Conservation (phyloP, 2,113 vertebrate species). For the Pseudorasbora parva region DNA sequence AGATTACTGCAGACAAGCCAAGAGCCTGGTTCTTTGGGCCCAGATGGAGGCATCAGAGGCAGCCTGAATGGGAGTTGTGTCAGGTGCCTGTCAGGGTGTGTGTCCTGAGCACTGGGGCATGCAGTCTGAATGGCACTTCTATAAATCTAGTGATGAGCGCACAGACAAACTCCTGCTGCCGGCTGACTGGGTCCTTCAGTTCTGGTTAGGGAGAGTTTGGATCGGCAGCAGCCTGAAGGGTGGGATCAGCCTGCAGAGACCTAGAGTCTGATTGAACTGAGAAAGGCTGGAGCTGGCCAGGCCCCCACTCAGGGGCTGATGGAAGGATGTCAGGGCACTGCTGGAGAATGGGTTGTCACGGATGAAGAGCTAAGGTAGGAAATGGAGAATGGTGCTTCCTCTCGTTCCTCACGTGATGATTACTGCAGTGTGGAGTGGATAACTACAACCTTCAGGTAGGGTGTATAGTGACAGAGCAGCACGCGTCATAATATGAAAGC, state of each 20-base stretch:
- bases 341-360: not conserved
- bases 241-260: conserved; percentile 16
- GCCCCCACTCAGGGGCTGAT: conserved; percentile 34
- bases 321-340: conserved; percentile 36
- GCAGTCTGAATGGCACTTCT: conserved; percentile 90
- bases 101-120: conserved; percentile 32
- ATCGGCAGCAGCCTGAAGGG: conserved; percentile 40
- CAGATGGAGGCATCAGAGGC: conserved; percentile 14
- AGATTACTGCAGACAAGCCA: conserved; percentile 42
- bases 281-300: not conserved
- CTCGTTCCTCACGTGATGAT: conserved; percentile 27
- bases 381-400: conserved; percentile 39
- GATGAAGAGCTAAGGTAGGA: conserved; percentile 12
- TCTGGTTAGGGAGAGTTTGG: conserved; percentile 80
- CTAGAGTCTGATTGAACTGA: conserved; percentile 21
- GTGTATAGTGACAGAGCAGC: too few relatives aligned
- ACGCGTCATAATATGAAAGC: too few relatives aligned
- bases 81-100: conserved; percentile 70
- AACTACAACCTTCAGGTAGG: conserved; percentile 26
- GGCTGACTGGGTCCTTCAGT: conserved; percentile 91
- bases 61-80: conserved; percentile 58
- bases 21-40: not conserved
- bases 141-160: conserved; percentile 95
- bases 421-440: conserved; percentile 6
- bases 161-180: conserved; percentile 91